phyloP scores from a whole-genome alignment of 2,888 invertebrate genomes.

The Phyllotreta cruciferae region DNA sequence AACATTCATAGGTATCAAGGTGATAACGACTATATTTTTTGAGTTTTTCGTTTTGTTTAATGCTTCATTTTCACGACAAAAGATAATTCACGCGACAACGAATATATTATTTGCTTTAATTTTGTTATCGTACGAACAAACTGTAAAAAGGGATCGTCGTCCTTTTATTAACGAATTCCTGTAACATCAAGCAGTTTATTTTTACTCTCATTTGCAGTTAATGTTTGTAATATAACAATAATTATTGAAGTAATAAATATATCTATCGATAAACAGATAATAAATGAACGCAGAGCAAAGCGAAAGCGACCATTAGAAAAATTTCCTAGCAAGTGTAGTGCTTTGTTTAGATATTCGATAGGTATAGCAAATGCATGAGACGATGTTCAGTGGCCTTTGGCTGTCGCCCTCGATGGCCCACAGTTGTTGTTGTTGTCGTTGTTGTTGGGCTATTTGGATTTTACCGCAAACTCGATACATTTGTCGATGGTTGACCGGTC shows the following conservation, averaged over 20 bases:
- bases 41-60: no score
- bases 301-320: no score
- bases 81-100: no score
- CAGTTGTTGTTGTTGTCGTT: conserved; percentile 9
- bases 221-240: no score
- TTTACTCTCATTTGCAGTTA: not conserved
- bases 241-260: no score
- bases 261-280: not conserved
- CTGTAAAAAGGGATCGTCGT: conserved; percentile 14
- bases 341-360: not conserved
- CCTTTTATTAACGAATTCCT: not conserved
- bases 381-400: conserved; percentile 16
- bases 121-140: conserved; percentile 21
- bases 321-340: no score
- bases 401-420: conserved; percentile 9
- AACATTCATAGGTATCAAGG: no score
- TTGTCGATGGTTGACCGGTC: conserved; percentile 1
- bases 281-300: conserved; percentile 11
- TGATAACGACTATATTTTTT: no score
- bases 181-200: not conserved
- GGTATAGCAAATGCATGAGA: conserved; percentile 5
- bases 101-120: no score
- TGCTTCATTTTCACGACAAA: no score
- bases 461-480: not conserved
- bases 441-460: conserved; percentile 3